Evolutionary conservation across 2,113 vertebrate species (phyloP), one percentile per base, ranked within the genome.

Genomic region (Antennarius striatus): DNA sequence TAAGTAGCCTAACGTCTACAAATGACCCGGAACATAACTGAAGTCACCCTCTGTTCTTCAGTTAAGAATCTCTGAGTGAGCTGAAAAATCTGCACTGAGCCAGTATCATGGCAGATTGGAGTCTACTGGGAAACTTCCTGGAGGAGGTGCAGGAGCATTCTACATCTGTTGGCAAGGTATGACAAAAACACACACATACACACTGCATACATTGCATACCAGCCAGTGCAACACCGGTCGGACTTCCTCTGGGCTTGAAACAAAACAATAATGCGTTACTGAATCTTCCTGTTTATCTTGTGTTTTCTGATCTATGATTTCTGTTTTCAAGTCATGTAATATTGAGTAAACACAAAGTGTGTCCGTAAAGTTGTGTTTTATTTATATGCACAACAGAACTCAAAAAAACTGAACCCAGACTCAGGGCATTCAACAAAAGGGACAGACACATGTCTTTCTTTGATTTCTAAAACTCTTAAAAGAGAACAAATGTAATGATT

Each of bases 111-210:
- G 95, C 96, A 0, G 96, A 99, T 89, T 99, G 97, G 97, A 98
- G 94, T 84, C 94, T 98, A 43, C 90, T 99, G 74, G 96, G 96
- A 63, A 95, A 98, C 79, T 96, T 99, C 85, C 93, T 99, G 0
- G 97, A 99, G 84, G 96, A 99, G 79, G 96, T 98, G 0, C 97
- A 98, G 85, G 97, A 99, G 65, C 95, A 99, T 73, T 98, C 96
- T 49, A 99, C 97, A 0, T 95, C 96, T 52, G 93, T 99, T 2
- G 97, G 97, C 58, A 98, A 98, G 81, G 90, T 90, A 86, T 4
- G 11, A 16, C 57, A 54, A 32, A 49, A 10, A 40, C 45, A 49
- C 39, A 65, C 50, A 47, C 7, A 11, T 28, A 12, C 28, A 61
- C 30, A 17, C n/a, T 5, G 2, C 11, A 53, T 3, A 46, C 39